Evolutionary conservation across 2,113 vertebrate species (phyloP), one percentile per base, ranked within the genome.

Genomic region (Sinocyclocheilus grahami): DNA sequence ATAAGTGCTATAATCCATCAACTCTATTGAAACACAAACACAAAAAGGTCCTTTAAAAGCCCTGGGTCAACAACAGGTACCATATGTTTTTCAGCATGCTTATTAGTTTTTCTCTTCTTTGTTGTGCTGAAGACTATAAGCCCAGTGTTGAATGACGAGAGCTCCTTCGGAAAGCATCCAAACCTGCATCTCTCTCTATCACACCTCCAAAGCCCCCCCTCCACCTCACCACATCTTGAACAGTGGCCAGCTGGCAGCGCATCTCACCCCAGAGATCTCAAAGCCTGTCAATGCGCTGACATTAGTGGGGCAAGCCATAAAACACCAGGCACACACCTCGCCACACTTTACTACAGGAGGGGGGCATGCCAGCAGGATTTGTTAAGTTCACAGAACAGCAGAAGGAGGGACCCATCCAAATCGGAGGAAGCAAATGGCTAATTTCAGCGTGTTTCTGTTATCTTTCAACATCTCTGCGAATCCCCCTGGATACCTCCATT

Each of bases 381-480:
- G 72, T 90, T 87, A 83, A 82, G 60, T 69, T 85, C 84, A 76
- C 83, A 46, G 87, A 62, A 88, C 42, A 67, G 86, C 85, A 33
- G 46, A 86, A 87, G 14, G 71, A 74, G 20, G 13, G 71, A 51
- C 37, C 37, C 5, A 24, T 27, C 83, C 42, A 75, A 89, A 89
- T 78, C 71, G 58, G 85, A 88, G 86, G 24, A 24, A 85, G 79
- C 84, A 84, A 63, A 51, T 85, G 72, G 58, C 85, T 89, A 53
- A 88, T 89, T 89, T 86, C 63, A 80, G 48, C 42, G 7, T 87
- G 78, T 91, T 89, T 90, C 85, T 90, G 84, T 88, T 85, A 85
- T 88, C 72, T 78, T 85, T 87, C 37, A 83, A 88, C 60, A 91
- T 90, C 89, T 86, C 16, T 65, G 77, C 65, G 82, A 89, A 89